Evolutionary conservation across 2,888 invertebrate species (phyloP), one percentile per base, ranked within the genome.

Genomic region (Xanthia togata): DNA sequence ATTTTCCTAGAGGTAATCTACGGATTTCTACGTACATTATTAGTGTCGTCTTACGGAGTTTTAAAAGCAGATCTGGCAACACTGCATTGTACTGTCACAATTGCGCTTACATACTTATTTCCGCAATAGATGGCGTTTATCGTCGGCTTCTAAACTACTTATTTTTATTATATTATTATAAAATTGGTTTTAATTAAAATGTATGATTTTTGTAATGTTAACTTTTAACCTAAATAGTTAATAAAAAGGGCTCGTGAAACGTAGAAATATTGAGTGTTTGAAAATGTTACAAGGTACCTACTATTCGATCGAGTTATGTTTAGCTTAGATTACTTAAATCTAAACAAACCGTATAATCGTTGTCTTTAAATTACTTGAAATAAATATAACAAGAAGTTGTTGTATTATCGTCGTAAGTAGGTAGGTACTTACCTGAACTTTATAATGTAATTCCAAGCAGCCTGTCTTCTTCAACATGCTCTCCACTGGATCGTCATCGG

Each of bases 401-500:
- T 17, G 1, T n/a, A 20, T 17, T 73, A 57, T 44, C 44, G 4
- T 31, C n/a, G 31, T 41, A 38, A 8, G 4, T 31, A 23, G 8
- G 17, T 35, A 26, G 1, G 20, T 50, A 44, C 14, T 44, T 95
- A 98, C 99, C 97, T 98, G 98, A 59, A 99, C 98, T 97, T 98
- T 98, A 91, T 98, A 99, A 96, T 99, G 99, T 76, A 98, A 95
- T 87, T 99, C 97, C 73, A 99, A 97, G 92, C 99, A 99, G 12
- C 99, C 99, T 38, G 99, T 98, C 95, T 98, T 98, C 91, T 98
- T 98, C 23, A 99, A 94, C 98, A 99, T 98, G 81, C 97, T 97
- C 90, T 99, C 99, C 0, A 99, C 98, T 0, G 98, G 98, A 95
- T 99, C 99, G 67, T 98, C 97, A 59, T 97, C 97, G 86, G 97